Evolutionary conservation across 2,113 vertebrate species (phyloP).

Genomic region (Barnardius zonarius): DNA sequence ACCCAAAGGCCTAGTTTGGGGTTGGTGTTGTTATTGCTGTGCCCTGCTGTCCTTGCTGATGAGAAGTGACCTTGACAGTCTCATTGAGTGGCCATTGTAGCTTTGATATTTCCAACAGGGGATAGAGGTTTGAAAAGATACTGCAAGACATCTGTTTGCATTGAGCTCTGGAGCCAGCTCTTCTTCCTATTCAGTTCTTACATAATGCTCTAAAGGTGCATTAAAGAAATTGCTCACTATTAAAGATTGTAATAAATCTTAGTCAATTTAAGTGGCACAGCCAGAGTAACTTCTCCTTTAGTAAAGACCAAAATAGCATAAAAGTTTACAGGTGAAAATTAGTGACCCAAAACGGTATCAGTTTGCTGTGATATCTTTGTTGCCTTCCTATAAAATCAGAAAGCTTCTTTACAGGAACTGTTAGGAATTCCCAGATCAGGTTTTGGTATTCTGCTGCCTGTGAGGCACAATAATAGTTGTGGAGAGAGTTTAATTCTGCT

Average conservation of each 20-base stretch:
- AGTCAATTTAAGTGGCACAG: neutral
- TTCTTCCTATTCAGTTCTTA: neutral
- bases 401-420: rapidly evolving
- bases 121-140: neutral
- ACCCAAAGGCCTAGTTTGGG: neutral
- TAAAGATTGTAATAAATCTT: constrained; percentile 1
- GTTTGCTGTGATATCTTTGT: neutral
- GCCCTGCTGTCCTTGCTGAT: neutral
- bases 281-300: neutral
- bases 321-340: neutral
- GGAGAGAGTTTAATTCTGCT: neutral
- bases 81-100: neutral
- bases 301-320: neutral
- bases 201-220: neutral
- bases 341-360: neutral
- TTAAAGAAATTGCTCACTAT: neutral
- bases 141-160: neutral
- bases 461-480: neutral
- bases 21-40: neutral
- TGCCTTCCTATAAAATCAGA: neutral
- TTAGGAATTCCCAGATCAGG: neutral
- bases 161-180: neutral
- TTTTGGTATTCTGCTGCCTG: neutral
- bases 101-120: neutral
- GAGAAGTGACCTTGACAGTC: neutral